These are phyloP conservation scores for Engystomops pustulosus DNA, from an alignment of 2,113 vertebrate species.

Conservation along the genomic window DNA sequence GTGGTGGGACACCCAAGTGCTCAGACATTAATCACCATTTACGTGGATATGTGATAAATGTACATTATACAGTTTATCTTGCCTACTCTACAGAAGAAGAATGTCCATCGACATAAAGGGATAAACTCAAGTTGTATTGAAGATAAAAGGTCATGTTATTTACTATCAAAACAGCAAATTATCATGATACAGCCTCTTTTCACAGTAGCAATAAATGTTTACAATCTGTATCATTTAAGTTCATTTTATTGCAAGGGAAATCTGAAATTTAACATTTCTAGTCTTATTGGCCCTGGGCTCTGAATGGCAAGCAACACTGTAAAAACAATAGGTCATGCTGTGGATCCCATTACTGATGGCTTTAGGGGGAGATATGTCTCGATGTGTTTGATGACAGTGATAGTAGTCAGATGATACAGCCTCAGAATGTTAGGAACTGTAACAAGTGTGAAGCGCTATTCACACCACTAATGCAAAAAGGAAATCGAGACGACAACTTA, in stretches of 20 bases:
- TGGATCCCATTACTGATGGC: background rate
- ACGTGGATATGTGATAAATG: no score
- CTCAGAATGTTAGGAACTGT: background rate
- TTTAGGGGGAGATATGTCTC: slow-evolving; percentile 2
- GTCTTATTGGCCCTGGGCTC: background rate
- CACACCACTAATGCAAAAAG: background rate
- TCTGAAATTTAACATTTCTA: background rate
- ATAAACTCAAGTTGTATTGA: background rate
- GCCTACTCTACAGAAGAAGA: no score
- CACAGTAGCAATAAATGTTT: background rate
- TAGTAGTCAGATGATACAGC: background rate
- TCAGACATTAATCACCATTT: no score
- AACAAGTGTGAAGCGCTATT: background rate
- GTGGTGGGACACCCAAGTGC: no score
- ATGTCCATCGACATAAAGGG: no score
- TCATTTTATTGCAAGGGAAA: background rate
- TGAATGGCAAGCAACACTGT: background rate
- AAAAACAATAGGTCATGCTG: slow-evolving; percentile 25
- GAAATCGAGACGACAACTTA: slow-evolving; percentile 20
- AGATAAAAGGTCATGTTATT: background rate
- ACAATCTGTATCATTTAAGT: background rate
- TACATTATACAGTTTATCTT: no score
- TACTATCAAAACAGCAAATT: background rate
- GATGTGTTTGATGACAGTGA: background rate
- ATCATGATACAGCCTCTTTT: background rate